A percentile compares a stretch with the other conserved stretches of the same genome.
Evolutionary conservation across 2,797 vertebrate genomes (phyloP).

Genomic region (Muscicapa striata): DNA sequence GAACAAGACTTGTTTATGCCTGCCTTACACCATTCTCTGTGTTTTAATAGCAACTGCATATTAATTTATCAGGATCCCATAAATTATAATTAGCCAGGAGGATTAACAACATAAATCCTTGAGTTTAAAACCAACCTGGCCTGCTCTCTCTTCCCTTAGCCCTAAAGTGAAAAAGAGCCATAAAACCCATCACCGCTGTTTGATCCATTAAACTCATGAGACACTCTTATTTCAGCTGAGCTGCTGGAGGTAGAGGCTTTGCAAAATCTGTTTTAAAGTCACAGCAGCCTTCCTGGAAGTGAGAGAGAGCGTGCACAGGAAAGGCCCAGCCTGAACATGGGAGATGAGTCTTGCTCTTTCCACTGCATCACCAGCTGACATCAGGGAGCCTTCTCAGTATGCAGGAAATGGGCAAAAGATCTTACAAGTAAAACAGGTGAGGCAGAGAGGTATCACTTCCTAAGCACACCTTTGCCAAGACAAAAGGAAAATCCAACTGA

Average conservation of each 20-base stretch:
- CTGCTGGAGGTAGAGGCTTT: conserved; percentile 66
- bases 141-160: conserved; percentile 78
- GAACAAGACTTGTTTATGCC: conserved; percentile 85
- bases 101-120: conserved; percentile 86
- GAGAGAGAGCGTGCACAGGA: background rate
- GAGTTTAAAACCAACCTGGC: conserved; percentile 85
- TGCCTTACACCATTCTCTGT: conserved; percentile 74
- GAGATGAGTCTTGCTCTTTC: background rate
- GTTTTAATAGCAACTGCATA: conserved; percentile 83
- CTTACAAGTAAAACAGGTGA: background rate
- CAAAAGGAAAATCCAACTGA: background rate
- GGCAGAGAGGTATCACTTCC: background rate
- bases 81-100: conserved; percentile 86
- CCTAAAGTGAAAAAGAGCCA: conserved; percentile 83
- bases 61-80: conserved; percentile 85
- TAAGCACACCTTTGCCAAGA: conserved; percentile 6
- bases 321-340: background rate
- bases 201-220: conserved; percentile 84
- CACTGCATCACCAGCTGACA: conserved; percentile 15
- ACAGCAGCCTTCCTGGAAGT: conserved; percentile 65
- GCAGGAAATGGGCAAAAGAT: conserved; percentile 5
- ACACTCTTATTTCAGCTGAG: conserved; percentile 78
- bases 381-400: conserved; percentile 42
- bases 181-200: conserved; percentile 81
- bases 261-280: conserved; percentile 77